Evolutionary conservation across 2,113 vertebrate genomes (phyloP), one percentile per base, ranked within the genome.

Genomic region (Laterallus jamaicensis): DNA sequence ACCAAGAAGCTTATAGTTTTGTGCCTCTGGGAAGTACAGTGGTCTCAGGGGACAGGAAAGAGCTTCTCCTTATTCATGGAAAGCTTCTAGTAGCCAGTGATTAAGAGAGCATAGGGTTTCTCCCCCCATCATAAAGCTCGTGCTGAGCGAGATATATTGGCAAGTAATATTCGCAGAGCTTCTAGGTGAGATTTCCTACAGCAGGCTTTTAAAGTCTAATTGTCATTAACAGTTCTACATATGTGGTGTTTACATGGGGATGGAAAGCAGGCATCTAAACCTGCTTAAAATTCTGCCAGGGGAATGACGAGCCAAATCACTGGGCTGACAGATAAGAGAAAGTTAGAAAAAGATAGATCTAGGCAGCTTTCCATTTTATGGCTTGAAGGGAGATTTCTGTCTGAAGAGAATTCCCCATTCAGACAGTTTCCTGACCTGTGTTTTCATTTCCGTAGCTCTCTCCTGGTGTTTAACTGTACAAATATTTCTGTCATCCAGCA

Each of bases 391-490:
- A 92, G 28, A 91, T 78, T 82, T 82, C 64, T 62, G n/a, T 86
- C 80, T 89, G 44, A 90, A 93, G 52, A 69, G 60, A 92, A 58
- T n/a, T 74, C 60, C 29, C 35, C 28, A 16, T 67, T 90, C 78
- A 66, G 90, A 68, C 63, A 91, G 71, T 55, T 82, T 95, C 54
- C 78, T 86, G 81, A 91, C 55, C 6, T 62, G 35, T 81, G 42
- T 77, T 63, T 95, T 94, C 79, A 67, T 90, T 84, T 86, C 76
- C 0, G 0, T 44, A 90, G 55, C 44, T 35, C 37, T 88, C 60
- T 95, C 39, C 32, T 74, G 54, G 50, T 92, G 31, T 88, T 93
- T 95, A 90, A 77, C 82, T 88, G 68, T 59, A 86, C 55, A 93
- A 93, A 88, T 86, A 63, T 70, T 93, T 92, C 86, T 24, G 12